phyloP scores from a whole-genome alignment of 2,888 invertebrate species.

The Platerodrilus igneus region DNA sequence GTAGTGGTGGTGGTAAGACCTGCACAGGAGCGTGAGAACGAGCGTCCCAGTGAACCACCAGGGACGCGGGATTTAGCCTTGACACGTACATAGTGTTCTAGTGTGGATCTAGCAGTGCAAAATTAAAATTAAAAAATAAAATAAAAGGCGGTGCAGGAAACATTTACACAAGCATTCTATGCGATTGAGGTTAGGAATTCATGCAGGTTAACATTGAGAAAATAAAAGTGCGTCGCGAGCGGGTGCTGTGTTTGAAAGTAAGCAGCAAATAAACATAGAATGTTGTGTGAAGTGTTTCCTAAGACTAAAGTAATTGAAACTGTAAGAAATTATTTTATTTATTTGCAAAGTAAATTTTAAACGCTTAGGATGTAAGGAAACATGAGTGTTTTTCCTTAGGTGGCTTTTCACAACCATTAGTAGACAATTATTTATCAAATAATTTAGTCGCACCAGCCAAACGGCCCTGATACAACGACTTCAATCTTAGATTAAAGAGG shows the following conservation, averaged over 20 bases:
- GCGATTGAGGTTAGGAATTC: conserved; percentile 12
- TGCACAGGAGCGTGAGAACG: conserved; percentile 61
- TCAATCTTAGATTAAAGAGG: no score
- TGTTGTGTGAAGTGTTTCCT: conserved; percentile 41
- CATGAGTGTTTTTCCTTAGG: no score
- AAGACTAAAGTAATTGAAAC: no score
- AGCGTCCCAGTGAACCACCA: conserved; percentile 61
- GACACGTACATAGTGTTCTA: conserved; percentile 53
- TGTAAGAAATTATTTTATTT: no score
- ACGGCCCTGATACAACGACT: no score
- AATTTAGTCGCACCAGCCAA: no score
- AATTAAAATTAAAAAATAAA: conserved; percentile 41
- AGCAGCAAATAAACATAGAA: conserved; percentile 45
- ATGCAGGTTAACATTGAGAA: conserved; percentile 3
- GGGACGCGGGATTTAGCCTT: conserved; percentile 61
- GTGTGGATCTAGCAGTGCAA: conserved; percentile 47
- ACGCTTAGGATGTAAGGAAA: no score
- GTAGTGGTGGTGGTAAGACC: conserved; percentile 49
- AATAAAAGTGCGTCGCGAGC: neutral
- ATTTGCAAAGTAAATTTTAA: no score
- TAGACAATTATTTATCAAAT: no score
- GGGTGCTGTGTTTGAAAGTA: conserved; percentile 12
- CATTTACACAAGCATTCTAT: conserved; percentile 45
- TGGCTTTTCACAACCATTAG: no score
- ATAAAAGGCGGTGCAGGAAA: conserved; percentile 41